Evolutionary conservation across 1,140 invertebrate species (phyloP), one percentile per base, ranked within the genome.

Genomic region (Brachionus paranguensis): DNA sequence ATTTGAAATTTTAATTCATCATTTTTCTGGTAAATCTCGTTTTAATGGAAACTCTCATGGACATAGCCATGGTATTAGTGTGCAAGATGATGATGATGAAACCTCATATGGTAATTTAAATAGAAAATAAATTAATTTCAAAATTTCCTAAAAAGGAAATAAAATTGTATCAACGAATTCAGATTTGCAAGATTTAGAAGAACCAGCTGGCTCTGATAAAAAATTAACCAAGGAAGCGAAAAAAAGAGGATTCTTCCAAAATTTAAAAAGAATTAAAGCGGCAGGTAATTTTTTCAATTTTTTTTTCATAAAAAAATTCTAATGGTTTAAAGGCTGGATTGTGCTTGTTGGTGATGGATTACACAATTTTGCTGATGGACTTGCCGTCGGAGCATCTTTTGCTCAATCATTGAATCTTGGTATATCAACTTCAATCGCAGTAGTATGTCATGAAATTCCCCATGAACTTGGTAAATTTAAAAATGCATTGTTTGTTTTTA

Each of bases 341-440:
- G 94, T 97, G 47, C 93, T 98, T 53, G 94, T 96, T 92, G 95
- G 95, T 0, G 96, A 98, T 89, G 95, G 95, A 0, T 89, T 98
- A 20, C 93, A 93, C 86, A 93, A 93, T 86, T 92, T 93, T 85
- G 93, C 93, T 70, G 93, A 93, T 88, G 91, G 91, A 29, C 84
- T 91, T 17, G 90, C 90, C 0, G 89, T 91, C 20, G 91, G 90
- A 7, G 91, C 90, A 5, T 89, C 90, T 2, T 91, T 91, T 85
- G 86, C 87, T 41, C 83, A 86, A n/a, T 86, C 87, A 50, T 76
- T 81, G 0, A 72, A 81, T 14, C 78, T 86, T 3, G 91, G 91
- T 4, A 85, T 91, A 29, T 88, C 89, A 0, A 90, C 89, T 12
- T 86, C 87, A 5, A 86, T 91, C 7, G 90, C 91, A 45, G 89